phyloP scores from a whole-genome alignment of 2,113 vertebrate genomes.

The Chaetura pelagica region DNA sequence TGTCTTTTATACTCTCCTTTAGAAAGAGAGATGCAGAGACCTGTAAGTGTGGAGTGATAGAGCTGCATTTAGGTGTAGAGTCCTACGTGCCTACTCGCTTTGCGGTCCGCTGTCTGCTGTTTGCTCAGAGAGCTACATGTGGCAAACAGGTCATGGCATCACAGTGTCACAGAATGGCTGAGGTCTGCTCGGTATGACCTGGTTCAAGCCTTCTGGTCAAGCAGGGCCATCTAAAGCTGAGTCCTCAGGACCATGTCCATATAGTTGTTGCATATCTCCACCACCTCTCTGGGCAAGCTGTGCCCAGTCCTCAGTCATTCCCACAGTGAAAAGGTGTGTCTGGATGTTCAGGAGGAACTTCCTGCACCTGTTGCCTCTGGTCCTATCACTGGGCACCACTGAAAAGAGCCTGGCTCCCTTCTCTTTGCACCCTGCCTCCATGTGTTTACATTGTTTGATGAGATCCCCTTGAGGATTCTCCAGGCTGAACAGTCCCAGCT shows the following conservation, averaged over 20 bases:
- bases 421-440: neutral
- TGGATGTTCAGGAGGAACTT: neutral
- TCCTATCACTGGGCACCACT: neutral
- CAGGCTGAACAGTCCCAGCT: neutral
- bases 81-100: neutral
- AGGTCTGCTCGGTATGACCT: neutral
- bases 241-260: neutral
- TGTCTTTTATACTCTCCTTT: neutral
- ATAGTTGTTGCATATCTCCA: neutral
- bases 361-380: neutral
- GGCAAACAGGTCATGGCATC: neutral
- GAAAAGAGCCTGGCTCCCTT: too few species aligned
- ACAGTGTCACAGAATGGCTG: neutral
- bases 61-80: neutral
- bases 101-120: neutral
- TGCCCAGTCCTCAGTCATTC: neutral
- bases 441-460: neutral
- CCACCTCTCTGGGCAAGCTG: neutral
- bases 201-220: neutral
- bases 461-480: neutral
- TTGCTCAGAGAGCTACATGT: neutral
- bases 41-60: neutral
- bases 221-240: neutral
- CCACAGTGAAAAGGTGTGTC: neutral
- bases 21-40: neutral